Base-by-base conservation (phyloP, 2,888 invertebrate species). In the Dorcus hopei region DNA sequence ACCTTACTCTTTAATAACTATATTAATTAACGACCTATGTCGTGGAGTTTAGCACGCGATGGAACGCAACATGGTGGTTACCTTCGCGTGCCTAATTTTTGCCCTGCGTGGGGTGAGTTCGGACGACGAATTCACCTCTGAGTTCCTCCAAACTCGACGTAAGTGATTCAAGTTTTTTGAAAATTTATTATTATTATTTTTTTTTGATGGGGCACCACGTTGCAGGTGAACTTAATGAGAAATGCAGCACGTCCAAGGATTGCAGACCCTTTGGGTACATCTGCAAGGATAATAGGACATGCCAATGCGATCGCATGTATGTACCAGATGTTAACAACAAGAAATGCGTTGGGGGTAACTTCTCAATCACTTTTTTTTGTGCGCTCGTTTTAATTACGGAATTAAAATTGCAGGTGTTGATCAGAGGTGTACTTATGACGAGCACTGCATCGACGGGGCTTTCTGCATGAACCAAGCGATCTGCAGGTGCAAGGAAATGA, bases 391-490 rank as follows among this genome's bases (percentile, higher is more conserved):
- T 16, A n/a, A 48, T 48, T 49, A 23, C 1, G 6, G 3, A n/a
- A 52, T 14, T 38, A 49, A 54, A 52, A 41, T 9, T 74, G 48
- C 56, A 79, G 79, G 71, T 57, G 70, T 79, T 1, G 74, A 74
- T 52, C 72, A 77, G 61, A 71, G 64, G 62, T 79, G 79, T 65
- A 63, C 70, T 47, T 79, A 79, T 57, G 79, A 79, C 62, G 76
- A 75, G 57, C 77, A 79, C 55, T 79, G 79, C 63, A 76, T 79
- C 55, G 74, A 75, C 47, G 77, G 76, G 4, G 78, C 77, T 3
- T 79, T 68, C 64, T 79, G 79, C 64, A 71, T 76, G 68, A 69
- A 73, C 52, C 76, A 77, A 65, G 67, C 66, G 19, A 69, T 65
- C 42, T 79, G 79, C 62, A 70, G 74, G 66, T 77, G 77, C 62